These are phyloP conservation scores for Sipha maydis DNA, from an alignment of 2,888 invertebrate genomes.

Conservation along the genomic window DNA sequence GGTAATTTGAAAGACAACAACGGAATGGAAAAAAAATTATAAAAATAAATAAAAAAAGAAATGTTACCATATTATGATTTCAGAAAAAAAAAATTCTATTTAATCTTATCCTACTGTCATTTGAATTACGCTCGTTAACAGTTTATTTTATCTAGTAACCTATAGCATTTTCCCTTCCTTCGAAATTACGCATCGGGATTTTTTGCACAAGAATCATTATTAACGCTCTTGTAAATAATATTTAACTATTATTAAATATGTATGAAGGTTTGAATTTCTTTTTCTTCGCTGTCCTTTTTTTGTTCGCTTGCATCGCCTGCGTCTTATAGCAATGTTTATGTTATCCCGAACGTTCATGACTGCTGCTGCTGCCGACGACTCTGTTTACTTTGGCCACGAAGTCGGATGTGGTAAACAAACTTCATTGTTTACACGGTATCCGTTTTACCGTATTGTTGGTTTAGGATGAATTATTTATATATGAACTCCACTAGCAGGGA, in stretches of 20 bases:
- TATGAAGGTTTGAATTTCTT: slow-evolving; percentile 23
- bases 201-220: slow-evolving; percentile 11
- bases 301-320: not conserved
- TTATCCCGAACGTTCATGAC: slow-evolving; percentile 40
- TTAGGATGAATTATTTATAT: slow-evolving; percentile 61
- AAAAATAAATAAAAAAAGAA: slow-evolving; percentile 26
- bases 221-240: slow-evolving; percentile 43
- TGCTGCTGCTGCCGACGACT: not conserved
- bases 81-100: not conserved
- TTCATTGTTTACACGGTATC: slow-evolving; percentile 60
- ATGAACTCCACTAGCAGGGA: slow-evolving; percentile 27
- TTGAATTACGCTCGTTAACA: not conserved
- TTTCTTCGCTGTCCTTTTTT: not conserved
- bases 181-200: slow-evolving; percentile 21
- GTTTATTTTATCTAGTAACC: not conserved
- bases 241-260: slow-evolving; percentile 50
- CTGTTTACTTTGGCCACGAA: slow-evolving; percentile 35
- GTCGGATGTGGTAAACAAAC: slow-evolving; percentile 60
- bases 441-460: slow-evolving; percentile 58
- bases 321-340: slow-evolving; percentile 19
- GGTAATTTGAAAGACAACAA: slow-evolving; percentile 31
- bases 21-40: not conserved
- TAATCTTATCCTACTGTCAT: not conserved
- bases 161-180: no score
- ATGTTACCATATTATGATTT: not conserved